These are phyloP conservation scores for Scyliorhinus canicula DNA, from an alignment of 2,797 vertebrate genomes.

Conservation along the genomic window DNA sequence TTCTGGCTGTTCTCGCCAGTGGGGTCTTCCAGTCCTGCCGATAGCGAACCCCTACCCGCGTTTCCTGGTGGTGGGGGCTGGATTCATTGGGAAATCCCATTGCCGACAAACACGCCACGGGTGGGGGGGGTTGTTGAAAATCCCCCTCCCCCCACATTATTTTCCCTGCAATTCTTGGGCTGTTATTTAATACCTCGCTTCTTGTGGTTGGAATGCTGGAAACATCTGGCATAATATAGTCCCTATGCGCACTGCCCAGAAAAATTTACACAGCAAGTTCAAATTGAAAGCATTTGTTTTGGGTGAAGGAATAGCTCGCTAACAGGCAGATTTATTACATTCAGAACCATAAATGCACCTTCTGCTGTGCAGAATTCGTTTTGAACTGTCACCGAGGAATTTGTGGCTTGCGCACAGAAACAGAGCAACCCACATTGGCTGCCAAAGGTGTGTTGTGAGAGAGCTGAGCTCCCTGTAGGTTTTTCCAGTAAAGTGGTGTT, in stretches of 20 bases:
- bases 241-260: neutral
- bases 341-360: neutral
- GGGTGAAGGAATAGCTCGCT: neutral
- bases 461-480: neutral
- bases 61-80: no score
- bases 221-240: neutral
- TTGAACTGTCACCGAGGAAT: neutral
- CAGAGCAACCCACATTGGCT: neutral
- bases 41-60: no score
- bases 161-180: neutral
- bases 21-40: no score
- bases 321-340: constrained; percentile 14
- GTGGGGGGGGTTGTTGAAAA: no score
- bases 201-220: neutral
- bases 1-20: no score
- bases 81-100: no score
- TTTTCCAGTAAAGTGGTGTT: neutral
- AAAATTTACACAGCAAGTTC: neutral
- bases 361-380: neutral
- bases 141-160: no score
- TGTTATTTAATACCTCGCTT: neutral
- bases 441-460: neutral
- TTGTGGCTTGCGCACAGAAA: neutral
- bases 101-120: no score
- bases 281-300: neutral